phyloP scores from a whole-genome alignment of 2,113 vertebrate genomes.

The Catagonus wagneri region DNA sequence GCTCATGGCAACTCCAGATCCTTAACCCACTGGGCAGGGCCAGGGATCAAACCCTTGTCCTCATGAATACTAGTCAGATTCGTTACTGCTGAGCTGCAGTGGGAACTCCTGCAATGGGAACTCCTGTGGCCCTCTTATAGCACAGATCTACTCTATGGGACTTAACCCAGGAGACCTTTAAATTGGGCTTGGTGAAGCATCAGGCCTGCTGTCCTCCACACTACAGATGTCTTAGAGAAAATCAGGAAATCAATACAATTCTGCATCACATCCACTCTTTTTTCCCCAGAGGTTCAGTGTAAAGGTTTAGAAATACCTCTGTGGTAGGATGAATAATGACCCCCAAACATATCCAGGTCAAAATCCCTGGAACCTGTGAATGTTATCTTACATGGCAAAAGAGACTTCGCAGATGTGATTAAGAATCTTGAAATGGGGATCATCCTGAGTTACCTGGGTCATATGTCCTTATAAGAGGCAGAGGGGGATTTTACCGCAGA shows the following conservation, averaged over 20 bases:
- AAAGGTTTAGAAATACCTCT: background rate
- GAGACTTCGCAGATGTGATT: background rate
- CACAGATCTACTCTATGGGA: background rate
- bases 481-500: background rate
- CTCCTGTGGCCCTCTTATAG: background rate
- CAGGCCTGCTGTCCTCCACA: background rate
- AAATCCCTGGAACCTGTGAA: background rate
- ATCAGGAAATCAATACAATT: background rate
- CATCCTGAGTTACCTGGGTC: background rate
- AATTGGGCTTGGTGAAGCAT: background rate
- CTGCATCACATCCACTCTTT: background rate
- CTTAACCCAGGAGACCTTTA: background rate
- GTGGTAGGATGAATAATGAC: background rate
- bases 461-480: background rate
- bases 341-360: background rate
- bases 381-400: background rate
- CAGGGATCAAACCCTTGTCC: too few species aligned
- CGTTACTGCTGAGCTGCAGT: too few species aligned
- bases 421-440: slow-evolving; percentile 21
- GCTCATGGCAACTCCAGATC: too few species aligned
- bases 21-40: too few species aligned
- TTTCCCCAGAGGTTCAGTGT: slow-evolving; percentile 1
- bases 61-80: too few species aligned
- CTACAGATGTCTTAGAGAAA: background rate
- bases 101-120: background rate